Evolutionary conservation across 2,113 vertebrate genomes (phyloP).

Genomic region (Taurulus bubalis): DNA sequence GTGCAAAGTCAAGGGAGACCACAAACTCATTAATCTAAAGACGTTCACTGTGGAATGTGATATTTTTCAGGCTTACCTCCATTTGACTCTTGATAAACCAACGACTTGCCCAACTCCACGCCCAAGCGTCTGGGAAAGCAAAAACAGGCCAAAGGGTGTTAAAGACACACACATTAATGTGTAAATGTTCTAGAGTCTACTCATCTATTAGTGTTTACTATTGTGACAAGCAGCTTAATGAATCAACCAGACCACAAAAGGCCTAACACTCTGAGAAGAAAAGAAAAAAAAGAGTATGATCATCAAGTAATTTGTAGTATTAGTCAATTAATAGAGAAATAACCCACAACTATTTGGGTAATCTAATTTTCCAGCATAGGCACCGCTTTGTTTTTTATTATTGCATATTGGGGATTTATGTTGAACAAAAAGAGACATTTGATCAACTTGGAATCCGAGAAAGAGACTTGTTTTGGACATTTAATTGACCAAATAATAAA

Average conservation of each 20-base stretch:
- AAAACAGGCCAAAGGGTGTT: slow-evolving; percentile 9
- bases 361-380: background rate
- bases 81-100: slow-evolving; percentile 95
- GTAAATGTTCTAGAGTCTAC: background rate
- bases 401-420: background rate
- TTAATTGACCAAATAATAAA: background rate
- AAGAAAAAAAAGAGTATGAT: background rate
- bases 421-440: background rate
- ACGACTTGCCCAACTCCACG: slow-evolving; percentile 94
- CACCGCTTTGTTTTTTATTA: background rate
- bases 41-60: background rate
- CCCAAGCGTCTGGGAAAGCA: slow-evolving; percentile 87
- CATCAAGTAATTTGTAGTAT: background rate
- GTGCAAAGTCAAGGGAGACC: background rate
- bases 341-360: background rate
- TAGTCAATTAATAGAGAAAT: background rate
- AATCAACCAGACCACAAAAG: background rate
- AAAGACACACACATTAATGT: background rate
- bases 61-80: slow-evolving; percentile 84
- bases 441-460: too few relatives aligned
- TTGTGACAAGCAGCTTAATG: background rate
- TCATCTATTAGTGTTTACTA: background rate
- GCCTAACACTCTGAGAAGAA: background rate
- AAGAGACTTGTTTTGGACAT: background rate
- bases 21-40: background rate